Conservation (phyloP, 2,797 vertebrate genomes). For the Tapirus indicus region DNA sequence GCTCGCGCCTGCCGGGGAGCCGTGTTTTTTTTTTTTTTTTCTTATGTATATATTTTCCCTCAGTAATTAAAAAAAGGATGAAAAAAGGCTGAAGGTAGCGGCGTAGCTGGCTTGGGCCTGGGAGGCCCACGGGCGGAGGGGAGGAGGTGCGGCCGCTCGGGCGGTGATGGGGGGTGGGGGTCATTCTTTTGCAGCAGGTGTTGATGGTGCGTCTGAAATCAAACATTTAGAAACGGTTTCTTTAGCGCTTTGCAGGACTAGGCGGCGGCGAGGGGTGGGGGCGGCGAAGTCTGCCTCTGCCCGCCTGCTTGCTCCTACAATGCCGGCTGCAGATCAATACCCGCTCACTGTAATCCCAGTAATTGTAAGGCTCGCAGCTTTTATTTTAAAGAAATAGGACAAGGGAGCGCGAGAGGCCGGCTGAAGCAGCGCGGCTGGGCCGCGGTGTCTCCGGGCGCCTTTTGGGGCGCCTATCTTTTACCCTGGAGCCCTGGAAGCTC, state of each 20-base stretch:
- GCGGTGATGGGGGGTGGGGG: background rate
- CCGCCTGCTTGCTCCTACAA: slow-evolving; percentile 86
- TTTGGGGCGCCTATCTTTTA: background rate
- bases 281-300: slow-evolving; percentile 57
- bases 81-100: slow-evolving; percentile 83
- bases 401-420: slow-evolving; percentile 36
- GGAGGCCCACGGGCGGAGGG: slow-evolving; percentile 77
- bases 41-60: slow-evolving; percentile 84
- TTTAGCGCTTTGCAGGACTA: slow-evolving; percentile 85
- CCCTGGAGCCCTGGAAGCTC: background rate
- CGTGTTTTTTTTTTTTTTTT: slow-evolving; percentile 42
- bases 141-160: slow-evolving; percentile 75
- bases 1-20: slow-evolving; percentile 34
- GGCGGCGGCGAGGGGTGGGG: slow-evolving; percentile 71
- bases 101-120: slow-evolving; percentile 80
- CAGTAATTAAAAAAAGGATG: slow-evolving; percentile 86
- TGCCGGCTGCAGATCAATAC: slow-evolving; percentile 89
- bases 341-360: slow-evolving; percentile 89
- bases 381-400: slow-evolving; percentile 89
- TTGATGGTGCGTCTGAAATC: slow-evolving; percentile 86
- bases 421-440: background rate
- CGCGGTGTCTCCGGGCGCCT: background rate
- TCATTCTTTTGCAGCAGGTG: slow-evolving; percentile 88
- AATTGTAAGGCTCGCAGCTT: slow-evolving; percentile 89
- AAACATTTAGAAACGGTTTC: slow-evolving; percentile 89